A percentile compares a stretch with the other conserved stretches of the same genome.
These are phyloP conservation scores for Tragelaphus scriptus DNA, from an alignment of 2,113 vertebrate species.

Conservation along the genomic window DNA sequence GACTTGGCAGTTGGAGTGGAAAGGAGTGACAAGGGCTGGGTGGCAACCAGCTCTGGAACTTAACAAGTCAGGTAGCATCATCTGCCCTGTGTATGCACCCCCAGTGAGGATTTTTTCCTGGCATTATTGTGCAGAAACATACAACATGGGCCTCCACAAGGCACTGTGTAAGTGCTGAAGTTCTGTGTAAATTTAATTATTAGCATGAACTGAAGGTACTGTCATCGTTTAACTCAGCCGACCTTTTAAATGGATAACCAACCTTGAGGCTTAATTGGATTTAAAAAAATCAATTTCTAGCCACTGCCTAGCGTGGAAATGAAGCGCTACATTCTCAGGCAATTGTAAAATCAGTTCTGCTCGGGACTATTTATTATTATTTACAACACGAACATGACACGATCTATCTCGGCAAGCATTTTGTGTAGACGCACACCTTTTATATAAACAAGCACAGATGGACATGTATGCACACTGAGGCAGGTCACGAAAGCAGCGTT, in stretches of 20 bases:
- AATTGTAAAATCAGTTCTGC: slow-evolving; percentile 44
- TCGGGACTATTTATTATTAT: slow-evolving; percentile 34
- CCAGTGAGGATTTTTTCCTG: not conserved
- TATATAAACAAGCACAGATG: not conserved
- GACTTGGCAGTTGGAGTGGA: not conserved
- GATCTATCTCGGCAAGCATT: not conserved
- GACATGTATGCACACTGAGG: rapidly evolving
- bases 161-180: not conserved
- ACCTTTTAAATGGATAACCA: slow-evolving; percentile 73
- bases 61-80: not conserved
- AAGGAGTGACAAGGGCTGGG: not conserved
- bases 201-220: slow-evolving; percentile 57
- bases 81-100: not conserved
- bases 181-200: slow-evolving; percentile 58
- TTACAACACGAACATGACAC: slow-evolving; percentile 31
- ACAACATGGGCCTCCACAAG: not conserved
- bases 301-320: slow-evolving; percentile 40
- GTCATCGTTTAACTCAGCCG: slow-evolving; percentile 61
- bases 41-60: not conserved
- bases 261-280: slow-evolving; percentile 75
- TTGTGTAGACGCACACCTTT: not conserved
- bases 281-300: slow-evolving; percentile 69
- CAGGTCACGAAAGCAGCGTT: not conserved
- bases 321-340: slow-evolving; percentile 25
- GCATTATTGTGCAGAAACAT: not conserved